Evolutionary conservation across 2,113 vertebrate genomes (phyloP).

Genomic region (Noturus placidus): DNA sequence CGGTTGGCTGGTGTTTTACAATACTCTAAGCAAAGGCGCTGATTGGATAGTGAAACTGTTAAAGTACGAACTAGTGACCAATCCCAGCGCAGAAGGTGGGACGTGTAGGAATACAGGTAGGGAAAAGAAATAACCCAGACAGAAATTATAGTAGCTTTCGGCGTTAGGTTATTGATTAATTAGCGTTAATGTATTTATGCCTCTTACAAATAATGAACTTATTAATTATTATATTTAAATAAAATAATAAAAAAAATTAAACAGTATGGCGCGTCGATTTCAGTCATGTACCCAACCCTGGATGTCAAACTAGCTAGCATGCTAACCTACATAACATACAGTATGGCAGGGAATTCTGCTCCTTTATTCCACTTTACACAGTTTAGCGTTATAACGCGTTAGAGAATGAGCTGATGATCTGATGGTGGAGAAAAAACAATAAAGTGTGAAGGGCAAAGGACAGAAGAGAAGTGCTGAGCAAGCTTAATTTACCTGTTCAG

Average conservation of each 20-base stretch:
- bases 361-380: not conserved
- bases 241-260: not conserved
- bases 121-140: not conserved
- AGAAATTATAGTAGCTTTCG: not conserved
- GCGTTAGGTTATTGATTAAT: not conserved
- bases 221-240: not conserved
- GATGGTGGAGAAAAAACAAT: not conserved
- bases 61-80: not conserved
- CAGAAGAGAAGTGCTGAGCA: not conserved
- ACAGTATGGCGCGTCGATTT: no score
- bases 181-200: not conserved
- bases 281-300: not conserved
- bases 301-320: slow-evolving; percentile 5
- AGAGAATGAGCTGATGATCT: not conserved
- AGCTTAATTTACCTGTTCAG: not conserved
- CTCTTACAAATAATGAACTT: not conserved
- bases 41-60: not conserved
- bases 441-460: not conserved
- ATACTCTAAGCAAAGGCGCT: not conserved
- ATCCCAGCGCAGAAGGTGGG: not conserved
- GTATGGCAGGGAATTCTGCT: not conserved
- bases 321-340: not conserved
- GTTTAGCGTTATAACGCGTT: not conserved
- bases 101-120: not conserved
- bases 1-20: no score